Conservation (phyloP, 1,140 invertebrate genomes). For the Odontomachus brunneus region DNA sequence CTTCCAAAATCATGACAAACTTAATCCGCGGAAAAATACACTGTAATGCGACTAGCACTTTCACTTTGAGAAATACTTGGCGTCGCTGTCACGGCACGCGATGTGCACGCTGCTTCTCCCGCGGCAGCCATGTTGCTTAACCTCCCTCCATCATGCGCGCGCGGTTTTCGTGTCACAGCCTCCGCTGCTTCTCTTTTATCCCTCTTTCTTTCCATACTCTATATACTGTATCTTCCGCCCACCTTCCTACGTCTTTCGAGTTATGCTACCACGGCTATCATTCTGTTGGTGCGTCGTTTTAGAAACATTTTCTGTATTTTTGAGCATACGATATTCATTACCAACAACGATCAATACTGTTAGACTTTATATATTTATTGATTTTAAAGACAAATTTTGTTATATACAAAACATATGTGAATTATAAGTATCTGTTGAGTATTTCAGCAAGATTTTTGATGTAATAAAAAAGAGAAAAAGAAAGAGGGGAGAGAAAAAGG, state of each 20-base stretch:
- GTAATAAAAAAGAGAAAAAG: not conserved
- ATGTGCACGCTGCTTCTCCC: slow-evolving; percentile 72
- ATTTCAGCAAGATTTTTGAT: not conserved
- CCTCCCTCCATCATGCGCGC: slow-evolving; percentile 74
- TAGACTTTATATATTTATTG: not conserved
- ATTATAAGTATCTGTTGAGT: not conserved
- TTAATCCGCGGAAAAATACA: slow-evolving; percentile 70
- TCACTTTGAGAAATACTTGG: slow-evolving; percentile 61
- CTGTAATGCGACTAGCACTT: slow-evolving; percentile 63
- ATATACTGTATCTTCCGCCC: slow-evolving; percentile 31
- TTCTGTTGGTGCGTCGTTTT: slow-evolving; percentile 45
- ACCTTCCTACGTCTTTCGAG: slow-evolving; percentile 51
- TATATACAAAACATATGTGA: not conserved
- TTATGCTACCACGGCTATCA: slow-evolving; percentile 40
- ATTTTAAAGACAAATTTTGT: not conserved
- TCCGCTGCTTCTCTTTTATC: slow-evolving; percentile 48
- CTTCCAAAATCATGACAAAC: slow-evolving; percentile 40
- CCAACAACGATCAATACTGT: slow-evolving; percentile 60
- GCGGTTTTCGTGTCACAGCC: slow-evolving; percentile 76
- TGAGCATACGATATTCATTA: slow-evolving; percentile 11
- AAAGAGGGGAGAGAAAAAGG: no score
- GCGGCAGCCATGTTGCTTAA: slow-evolving; percentile 82
- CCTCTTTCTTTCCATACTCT: slow-evolving; percentile 4
- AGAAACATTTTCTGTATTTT: slow-evolving; percentile 51
- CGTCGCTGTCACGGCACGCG: slow-evolving; percentile 69